These are phyloP conservation scores for Tinea trinotella DNA, from an alignment of 2,888 invertebrate species.

Conservation along the genomic window DNA sequence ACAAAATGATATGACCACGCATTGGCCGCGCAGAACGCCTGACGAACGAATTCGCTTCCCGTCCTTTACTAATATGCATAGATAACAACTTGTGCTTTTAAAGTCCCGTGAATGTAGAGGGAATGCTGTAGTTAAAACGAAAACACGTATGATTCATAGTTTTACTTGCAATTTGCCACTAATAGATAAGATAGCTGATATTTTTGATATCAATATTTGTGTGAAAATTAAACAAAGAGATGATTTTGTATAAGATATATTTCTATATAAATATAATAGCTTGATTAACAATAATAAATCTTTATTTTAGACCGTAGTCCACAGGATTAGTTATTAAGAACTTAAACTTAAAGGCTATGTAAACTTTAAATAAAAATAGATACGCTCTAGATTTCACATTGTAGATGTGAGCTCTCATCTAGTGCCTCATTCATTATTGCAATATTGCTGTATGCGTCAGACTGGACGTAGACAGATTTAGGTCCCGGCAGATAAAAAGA, in stretches of 20 bases:
- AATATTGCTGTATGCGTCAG: no score
- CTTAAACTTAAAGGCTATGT: no score
- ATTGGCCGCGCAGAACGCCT: background rate
- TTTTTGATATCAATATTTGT: background rate
- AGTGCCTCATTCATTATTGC: no score
- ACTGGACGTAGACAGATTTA: no score
- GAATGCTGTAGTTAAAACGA: background rate
- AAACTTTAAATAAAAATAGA: no score
- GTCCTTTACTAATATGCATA: background rate
- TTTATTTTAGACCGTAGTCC: no score
- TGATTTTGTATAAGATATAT: background rate
- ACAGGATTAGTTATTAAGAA: no score
- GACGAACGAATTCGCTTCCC: background rate
- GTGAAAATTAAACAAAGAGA: background rate
- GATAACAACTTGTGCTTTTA: background rate
- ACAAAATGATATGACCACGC: conserved; percentile 3
- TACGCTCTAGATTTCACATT: no score
- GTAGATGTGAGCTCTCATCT: no score
- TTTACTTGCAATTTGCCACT: background rate
- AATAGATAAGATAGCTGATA: background rate
- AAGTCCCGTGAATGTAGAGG: background rate
- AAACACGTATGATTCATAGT: background rate
- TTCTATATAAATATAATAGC: background rate
- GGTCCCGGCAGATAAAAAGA: no score
- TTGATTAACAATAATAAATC: no score